These are phyloP conservation scores for Brenthis daphne DNA, from an alignment of 2,888 invertebrate genomes.

Conservation along the genomic window DNA sequence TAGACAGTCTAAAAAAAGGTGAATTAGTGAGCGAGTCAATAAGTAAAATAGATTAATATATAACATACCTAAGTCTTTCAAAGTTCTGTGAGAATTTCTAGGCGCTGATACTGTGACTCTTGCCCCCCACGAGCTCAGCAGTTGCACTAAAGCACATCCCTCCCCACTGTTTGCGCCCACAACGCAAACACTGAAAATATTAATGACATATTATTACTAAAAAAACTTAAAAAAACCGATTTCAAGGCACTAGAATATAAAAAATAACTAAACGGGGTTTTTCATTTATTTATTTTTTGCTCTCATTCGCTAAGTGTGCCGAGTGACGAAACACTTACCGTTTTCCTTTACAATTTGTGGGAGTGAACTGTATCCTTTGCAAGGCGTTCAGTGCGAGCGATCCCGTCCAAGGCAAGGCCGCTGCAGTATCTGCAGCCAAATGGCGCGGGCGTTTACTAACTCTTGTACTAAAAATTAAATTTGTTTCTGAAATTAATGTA, in stretches of 20 bases:
- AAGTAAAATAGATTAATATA: background rate
- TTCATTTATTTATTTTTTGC: too few species aligned
- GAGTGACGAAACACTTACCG: slow-evolving; percentile 38
- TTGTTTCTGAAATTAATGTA: background rate
- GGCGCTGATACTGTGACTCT: slow-evolving; percentile 60
- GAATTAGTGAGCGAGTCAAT: background rate
- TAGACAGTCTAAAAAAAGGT: background rate
- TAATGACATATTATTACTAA: background rate
- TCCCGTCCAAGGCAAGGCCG: slow-evolving; percentile 68
- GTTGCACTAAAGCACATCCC: slow-evolving; percentile 65
- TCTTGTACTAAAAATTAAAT: slow-evolving; percentile 55
- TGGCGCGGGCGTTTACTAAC: slow-evolving; percentile 66
- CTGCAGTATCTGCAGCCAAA: slow-evolving; percentile 67
- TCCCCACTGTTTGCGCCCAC: slow-evolving; percentile 68
- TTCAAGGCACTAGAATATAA: too few species aligned
- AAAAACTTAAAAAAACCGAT: too few species aligned
- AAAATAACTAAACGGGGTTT: too few species aligned
- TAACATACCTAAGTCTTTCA: slow-evolving; percentile 58
- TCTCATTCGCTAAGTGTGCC: background rate
- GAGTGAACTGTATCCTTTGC: slow-evolving; percentile 48
- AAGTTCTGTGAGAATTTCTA: slow-evolving; percentile 49
- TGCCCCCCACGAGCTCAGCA: slow-evolving; percentile 64
- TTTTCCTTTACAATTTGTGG: slow-evolving; percentile 54
- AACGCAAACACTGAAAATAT: slow-evolving; percentile 60
- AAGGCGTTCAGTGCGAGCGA: slow-evolving; percentile 57